These are phyloP conservation scores for Hydrotaea cyrtoneurina DNA, from an alignment of 2,888 invertebrate species.

Conservation along the genomic window DNA sequence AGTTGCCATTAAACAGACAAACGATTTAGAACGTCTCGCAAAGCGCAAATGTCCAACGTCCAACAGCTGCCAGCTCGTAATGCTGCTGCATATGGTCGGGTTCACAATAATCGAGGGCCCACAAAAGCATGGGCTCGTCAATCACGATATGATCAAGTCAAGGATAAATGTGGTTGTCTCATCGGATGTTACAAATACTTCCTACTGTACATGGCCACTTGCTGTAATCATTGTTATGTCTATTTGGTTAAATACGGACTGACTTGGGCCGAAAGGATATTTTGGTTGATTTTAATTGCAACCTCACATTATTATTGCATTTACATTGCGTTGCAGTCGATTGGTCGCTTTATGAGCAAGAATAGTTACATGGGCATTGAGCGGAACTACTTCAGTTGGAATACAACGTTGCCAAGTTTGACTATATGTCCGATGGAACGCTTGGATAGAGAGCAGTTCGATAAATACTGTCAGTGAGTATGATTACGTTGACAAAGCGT, in stretches of 20 bases:
- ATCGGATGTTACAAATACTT: constrained; percentile 54
- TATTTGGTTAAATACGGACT: constrained; percentile 73
- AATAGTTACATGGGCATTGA: constrained; percentile 79
- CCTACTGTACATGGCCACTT: constrained; percentile 74
- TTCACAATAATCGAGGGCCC: not conserved
- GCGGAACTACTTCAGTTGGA: constrained; percentile 79
- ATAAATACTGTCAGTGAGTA: constrained; percentile 74
- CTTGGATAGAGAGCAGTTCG: constrained; percentile 72
- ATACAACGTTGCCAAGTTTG: constrained; percentile 77
- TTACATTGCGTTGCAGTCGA: constrained; percentile 75
- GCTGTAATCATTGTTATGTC: constrained; percentile 77
- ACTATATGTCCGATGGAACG: constrained; percentile 79
- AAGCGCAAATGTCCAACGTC: constrained; percentile 36
- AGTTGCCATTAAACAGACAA: not conserved
- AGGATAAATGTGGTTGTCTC: constrained; percentile 11
- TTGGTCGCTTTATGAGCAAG: constrained; percentile 76
- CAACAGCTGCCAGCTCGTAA: constrained; percentile 7
- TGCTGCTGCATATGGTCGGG: not conserved
- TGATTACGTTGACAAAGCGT: not conserved
- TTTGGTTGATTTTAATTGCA: constrained; percentile 76
- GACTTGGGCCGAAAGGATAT: constrained; percentile 73
- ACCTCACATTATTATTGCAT: constrained; percentile 74
- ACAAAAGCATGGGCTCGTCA: not conserved
- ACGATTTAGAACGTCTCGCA: not conserved
- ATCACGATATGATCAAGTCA: constrained; percentile 7